A percentile compares a stretch with the other conserved stretches of the same genome.
Conservation (phyloP, 2,797 vertebrate species). For the Cichlasoma orientale region DNA sequence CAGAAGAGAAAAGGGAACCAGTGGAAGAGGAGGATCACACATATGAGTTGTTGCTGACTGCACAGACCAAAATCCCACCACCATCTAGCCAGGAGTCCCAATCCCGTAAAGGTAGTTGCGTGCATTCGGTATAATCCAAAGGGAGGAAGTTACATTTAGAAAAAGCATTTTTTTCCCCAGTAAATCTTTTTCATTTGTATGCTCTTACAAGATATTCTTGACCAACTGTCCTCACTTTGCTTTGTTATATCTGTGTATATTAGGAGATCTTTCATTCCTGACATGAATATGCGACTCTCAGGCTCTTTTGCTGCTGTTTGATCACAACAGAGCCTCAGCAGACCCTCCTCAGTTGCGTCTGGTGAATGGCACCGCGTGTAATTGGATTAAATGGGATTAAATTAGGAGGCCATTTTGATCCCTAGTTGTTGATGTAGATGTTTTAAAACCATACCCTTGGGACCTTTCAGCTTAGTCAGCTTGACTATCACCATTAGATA, state of each 20-base stretch:
- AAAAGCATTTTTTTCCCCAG: background rate
- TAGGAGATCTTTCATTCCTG: background rate
- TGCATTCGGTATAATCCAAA: background rate
- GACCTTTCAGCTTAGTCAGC: conserved; percentile 25
- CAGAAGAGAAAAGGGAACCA: conserved; percentile 76
- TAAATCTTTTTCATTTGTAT: background rate
- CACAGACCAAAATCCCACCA: conserved; percentile 88
- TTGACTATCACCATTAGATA: conserved; percentile 13
- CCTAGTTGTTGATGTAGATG: conserved; percentile 57
- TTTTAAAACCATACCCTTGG: conserved; percentile 49
- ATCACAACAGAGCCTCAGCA: background rate
- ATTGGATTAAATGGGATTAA: conserved; percentile 72
- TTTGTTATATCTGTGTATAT: background rate
- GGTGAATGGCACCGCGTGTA: conserved; percentile 55
- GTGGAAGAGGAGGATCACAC: conserved; percentile 91
- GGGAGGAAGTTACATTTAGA: background rate
- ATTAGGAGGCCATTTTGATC: conserved; percentile 61
- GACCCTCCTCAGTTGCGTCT: conserved; percentile 5
- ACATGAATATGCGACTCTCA: background rate
- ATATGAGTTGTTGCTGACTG: conserved; percentile 90
- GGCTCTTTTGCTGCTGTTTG: conserved; percentile 4
- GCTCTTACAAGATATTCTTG: background rate
- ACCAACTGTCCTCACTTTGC: background rate
- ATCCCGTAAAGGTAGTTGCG: conserved; percentile 75
- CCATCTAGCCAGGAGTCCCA: conserved; percentile 51